Conservation (phyloP, 1,140 invertebrate genomes). For the Drosophila pandora region DNA sequence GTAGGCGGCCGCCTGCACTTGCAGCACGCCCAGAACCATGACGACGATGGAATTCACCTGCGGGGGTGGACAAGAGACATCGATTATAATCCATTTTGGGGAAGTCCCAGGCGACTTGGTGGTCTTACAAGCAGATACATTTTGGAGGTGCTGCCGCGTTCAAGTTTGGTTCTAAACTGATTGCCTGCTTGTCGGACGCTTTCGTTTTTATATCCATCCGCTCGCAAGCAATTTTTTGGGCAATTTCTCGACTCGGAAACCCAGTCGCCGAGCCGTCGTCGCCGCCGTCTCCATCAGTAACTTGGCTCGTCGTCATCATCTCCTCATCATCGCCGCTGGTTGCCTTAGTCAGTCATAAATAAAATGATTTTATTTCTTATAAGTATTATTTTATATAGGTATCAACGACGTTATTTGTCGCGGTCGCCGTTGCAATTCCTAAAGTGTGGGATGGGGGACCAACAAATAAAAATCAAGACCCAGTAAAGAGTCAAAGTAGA, state of each 20-base stretch:
- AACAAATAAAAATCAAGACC: conserved; percentile 17
- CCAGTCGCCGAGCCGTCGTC: conserved; percentile 44
- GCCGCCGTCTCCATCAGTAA: conserved; percentile 3
- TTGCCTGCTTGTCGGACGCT: conserved; percentile 60
- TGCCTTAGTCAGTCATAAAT: conserved; percentile 74
- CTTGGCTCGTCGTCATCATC: conserved; percentile 44
- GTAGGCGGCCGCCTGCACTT: conserved; percentile 50
- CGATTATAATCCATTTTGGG: conserved; percentile 31
- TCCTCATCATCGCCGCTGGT: conserved; percentile 41
- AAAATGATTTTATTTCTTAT: conserved; percentile 80
- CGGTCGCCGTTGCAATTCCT: conserved; percentile 55
- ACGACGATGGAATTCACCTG: conserved; percentile 46
- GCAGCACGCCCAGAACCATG: conserved; percentile 14
- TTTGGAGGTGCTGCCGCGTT: conserved; percentile 21
- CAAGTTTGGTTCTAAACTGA: conserved; percentile 74
- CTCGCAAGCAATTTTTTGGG: conserved; percentile 39
- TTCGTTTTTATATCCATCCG: conserved; percentile 79
- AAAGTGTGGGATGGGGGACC: conserved; percentile 55
- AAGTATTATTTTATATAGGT: conserved; percentile 69
- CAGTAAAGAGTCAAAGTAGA: conserved; percentile 22
- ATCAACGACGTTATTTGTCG: conserved; percentile 62
- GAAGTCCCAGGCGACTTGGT: background rate
- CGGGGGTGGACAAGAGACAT: conserved; percentile 8
- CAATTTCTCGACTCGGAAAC: conserved; percentile 57
- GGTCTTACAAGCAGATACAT: conserved; percentile 60